Conservation (phyloP, 2,888 invertebrate species). For the Eurois occulta region DNA sequence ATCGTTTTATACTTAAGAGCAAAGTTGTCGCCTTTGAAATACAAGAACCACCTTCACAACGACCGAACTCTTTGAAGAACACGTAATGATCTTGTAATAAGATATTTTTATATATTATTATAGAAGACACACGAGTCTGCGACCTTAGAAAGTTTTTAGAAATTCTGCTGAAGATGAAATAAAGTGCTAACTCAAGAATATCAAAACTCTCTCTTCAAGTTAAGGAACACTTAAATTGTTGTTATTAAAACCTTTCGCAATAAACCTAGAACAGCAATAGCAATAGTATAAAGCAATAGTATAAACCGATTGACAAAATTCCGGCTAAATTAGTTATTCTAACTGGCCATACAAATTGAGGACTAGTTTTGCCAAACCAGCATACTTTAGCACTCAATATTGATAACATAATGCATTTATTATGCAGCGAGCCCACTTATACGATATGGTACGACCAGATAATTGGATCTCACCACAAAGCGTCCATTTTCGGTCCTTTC, state of each 20-base stretch:
- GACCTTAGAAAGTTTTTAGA: constrained; percentile 33
- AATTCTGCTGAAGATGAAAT: constrained; percentile 12
- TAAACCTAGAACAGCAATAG: constrained; percentile 10
- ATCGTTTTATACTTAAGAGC: constrained; percentile 52
- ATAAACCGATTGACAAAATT: constrained; percentile 22
- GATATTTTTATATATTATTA: constrained; percentile 60
- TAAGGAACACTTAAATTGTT: not conserved
- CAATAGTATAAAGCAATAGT: constrained; percentile 16
- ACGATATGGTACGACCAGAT: constrained; percentile 35
- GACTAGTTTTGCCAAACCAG: constrained; percentile 29
- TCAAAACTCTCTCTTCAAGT: constrained; percentile 26
- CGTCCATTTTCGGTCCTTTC: constrained; percentile 37
- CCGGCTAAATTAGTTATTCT: constrained; percentile 27
- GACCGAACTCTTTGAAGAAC: constrained; percentile 59
- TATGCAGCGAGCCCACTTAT: constrained; percentile 41
- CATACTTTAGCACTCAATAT: constrained; percentile 45
- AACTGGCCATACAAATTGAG: constrained; percentile 36
- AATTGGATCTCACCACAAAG: constrained; percentile 57
- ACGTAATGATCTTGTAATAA: constrained; percentile 66
- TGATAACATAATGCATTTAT: constrained; percentile 55
- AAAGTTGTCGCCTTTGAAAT: constrained; percentile 63
- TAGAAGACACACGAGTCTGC: constrained; percentile 31
- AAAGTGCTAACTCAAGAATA: constrained; percentile 42
- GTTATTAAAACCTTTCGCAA: constrained; percentile 31
- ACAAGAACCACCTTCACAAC: constrained; percentile 45